Evolutionary conservation across 1,140 invertebrate species (phyloP).

Genomic region (Atopsyche davidsoni): DNA sequence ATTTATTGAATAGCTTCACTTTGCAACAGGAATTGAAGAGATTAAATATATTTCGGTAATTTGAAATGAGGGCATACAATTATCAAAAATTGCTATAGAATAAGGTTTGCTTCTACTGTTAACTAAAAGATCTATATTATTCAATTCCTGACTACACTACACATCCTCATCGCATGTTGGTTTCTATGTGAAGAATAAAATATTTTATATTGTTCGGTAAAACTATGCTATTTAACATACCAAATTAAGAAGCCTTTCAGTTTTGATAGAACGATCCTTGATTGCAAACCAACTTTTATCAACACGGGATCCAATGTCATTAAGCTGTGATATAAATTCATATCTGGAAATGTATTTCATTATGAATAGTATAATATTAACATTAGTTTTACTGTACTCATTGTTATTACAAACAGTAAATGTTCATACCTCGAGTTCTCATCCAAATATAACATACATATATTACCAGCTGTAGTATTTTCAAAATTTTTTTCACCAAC

Average conservation of each 20-base stretch:
- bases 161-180: too few species aligned
- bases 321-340: conserved; percentile 66
- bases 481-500: conserved; percentile 19
- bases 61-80: too few species aligned
- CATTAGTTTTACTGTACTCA: background rate
- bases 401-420: background rate
- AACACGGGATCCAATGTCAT: conserved; percentile 72
- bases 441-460: conserved; percentile 26
- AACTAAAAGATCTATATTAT: too few species aligned
- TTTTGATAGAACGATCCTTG: conserved; percentile 70
- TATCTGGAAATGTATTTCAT: conserved; percentile 48
- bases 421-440: conserved; percentile 19
- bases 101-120: too few species aligned
- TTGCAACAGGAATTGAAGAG: too few species aligned
- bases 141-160: too few species aligned
- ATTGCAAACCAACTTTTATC: conserved; percentile 89
- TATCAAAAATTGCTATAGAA: too few species aligned
- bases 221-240: too few species aligned
- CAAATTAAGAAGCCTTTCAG: conserved; percentile 76
- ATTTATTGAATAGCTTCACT: too few species aligned
- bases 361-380: background rate
- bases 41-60: too few species aligned
- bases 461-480: conserved; percentile 19
- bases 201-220: too few species aligned
- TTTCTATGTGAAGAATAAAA: too few species aligned